phyloP scores from a whole-genome alignment of 1,140 invertebrate species.

The Antheraea pernyi region DNA sequence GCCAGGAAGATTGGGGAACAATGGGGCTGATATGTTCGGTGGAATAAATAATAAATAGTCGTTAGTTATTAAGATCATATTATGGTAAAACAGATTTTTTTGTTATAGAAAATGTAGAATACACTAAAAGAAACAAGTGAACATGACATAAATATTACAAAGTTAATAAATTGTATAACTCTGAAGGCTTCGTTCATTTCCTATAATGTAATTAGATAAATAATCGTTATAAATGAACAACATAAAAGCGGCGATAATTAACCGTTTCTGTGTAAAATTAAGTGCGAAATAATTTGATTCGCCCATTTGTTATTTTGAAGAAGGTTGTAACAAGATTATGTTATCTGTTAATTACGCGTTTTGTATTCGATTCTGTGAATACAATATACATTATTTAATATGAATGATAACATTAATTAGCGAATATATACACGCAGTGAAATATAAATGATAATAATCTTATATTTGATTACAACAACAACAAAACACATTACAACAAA shows the following conservation, averaged over 20 bases:
- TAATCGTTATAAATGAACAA: conserved; percentile 1
- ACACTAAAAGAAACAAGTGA: no score
- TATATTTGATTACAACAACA: no score
- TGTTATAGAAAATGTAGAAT: no score
- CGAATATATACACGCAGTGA: background rate
- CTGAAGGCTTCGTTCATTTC: background rate
- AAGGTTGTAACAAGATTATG: background rate
- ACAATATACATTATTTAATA: background rate
- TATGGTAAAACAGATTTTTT: no score
- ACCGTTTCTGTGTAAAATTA: background rate
- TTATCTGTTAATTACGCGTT: background rate
- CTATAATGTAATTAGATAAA: background rate
- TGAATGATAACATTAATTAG: background rate
- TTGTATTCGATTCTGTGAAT: background rate
- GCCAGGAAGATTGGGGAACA: no score
- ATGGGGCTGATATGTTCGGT: no score
- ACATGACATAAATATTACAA: no score
- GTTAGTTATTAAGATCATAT: no score
- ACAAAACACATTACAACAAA: no score
- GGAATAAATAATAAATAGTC: no score
- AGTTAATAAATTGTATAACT: background rate
- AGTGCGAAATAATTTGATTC: background rate
- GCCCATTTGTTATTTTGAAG: background rate
- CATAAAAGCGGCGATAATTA: background rate
- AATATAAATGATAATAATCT: no score